Evolutionary conservation across 1,140 invertebrate species (phyloP), one percentile per base, ranked within the genome.

Genomic region (Zaprionus taronus): DNA sequence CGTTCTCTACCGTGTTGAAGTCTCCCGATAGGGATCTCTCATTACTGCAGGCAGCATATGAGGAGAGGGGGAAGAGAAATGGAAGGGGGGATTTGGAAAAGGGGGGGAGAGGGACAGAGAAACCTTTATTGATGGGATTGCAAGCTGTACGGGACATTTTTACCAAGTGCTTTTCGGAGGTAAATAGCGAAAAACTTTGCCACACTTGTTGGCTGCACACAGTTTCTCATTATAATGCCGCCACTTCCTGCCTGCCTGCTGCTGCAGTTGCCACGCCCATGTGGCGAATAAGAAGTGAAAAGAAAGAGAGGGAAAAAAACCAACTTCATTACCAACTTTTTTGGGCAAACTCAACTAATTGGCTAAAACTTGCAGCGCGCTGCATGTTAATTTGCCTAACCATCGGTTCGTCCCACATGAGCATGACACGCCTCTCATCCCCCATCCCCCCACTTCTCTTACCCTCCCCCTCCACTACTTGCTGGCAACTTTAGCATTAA

Each of bases 361-460:
- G 84, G 84, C 84, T 78, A 76, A 87, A 87, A 72, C 83, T 83
- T 80, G 83, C 83, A 87, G 80, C 78, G 78, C 81, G 82, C 80
- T 83, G 84, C 84, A 87, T 87, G 83, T 89, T 87, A 87, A 87
- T 87, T 86, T 83, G 70, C 70, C 83, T 65, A 82, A 82, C 83
- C 74, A 77, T 67, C 61, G 47, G 31, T 41, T 31, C 67, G 55
- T 67, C 67, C 66, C 77, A 76, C 61, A 75, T 78, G 72, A 69
- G 65, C 56, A 62, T 51, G 47, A 26, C 41, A 55, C 72, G 36
- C 67, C 53, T 28, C 36, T 36, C 2, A 2, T 41, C 64, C 41
- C 31, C 36, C 28, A 28, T n/a, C 1, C 47, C 64, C 41, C 20
- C 41, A 24, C 51, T 31, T 31, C 31, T 12, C 4, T 6, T 28